Base-by-base conservation (phyloP, 2,113 vertebrate species). In the Notarius quadriscutis region DNA sequence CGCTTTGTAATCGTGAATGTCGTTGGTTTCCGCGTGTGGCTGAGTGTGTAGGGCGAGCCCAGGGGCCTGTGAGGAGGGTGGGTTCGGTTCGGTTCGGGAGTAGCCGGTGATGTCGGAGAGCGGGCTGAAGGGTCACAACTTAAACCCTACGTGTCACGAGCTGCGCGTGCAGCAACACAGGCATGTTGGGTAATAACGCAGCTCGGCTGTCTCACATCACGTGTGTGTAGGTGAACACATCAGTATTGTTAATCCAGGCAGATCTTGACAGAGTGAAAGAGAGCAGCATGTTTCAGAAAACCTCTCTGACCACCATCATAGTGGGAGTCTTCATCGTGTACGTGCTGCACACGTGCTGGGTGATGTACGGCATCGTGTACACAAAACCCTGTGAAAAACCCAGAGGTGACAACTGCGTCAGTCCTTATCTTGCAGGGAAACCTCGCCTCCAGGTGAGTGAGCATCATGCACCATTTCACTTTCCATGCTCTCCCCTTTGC, bases 291-390 rank as follows among this genome's bases (percentile, higher is more conserved):
- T 95, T 96, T 86, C 93, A 95, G 67, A 96, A 95, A 88, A 96
- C 97, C 89, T 98, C 97, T 1, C 96, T 99, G 92, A 99, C 97
- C 91, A 95, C 96, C 87, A 93, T 99, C 91, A 95, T 97, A 50
- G 96, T 99, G 90, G 98, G 97, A 75, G 95, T 98, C 84, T 99
- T 99, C 90, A 95, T 97, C 86, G 96, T 98, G 50, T 99, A 99
- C 71, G 97, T 99, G 92, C 95, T 95, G 87, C 98, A 99, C 94
- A 99, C 98, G 88, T 99, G 97, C 94, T 99, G 98, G 98, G 97
- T 99, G 81, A 99, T 99, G 98, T 99, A 97, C 65, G 97, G 98
- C 78, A 99, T 99, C 17, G 96, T 99, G 78, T 97, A 97, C 93
- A 99, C 97, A 11, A 97, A 97, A 90, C 97, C 98, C 27, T 99